phyloP scores from a whole-genome alignment of 2,888 invertebrate species.

The Drosophila fulvimacula region DNA sequence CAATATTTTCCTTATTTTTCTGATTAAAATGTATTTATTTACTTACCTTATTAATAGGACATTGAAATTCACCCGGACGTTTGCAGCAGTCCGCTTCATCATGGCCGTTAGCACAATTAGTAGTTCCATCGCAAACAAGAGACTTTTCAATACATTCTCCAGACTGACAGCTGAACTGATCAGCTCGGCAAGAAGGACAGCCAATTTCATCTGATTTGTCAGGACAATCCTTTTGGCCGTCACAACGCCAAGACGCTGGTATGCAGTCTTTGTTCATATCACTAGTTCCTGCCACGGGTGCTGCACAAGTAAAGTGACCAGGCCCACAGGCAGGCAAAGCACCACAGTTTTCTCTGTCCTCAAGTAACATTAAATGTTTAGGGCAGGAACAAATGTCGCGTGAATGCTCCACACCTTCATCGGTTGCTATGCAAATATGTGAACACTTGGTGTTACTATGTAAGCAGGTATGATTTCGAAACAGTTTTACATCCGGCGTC shows the following conservation, averaged over 20 bases:
- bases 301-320: constrained; percentile 90
- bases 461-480: constrained; percentile 88
- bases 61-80: constrained; percentile 88
- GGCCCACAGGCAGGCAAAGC: constrained; percentile 89
- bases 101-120: constrained; percentile 89
- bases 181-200: constrained; percentile 89
- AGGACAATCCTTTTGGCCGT: constrained; percentile 92
- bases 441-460: constrained; percentile 88
- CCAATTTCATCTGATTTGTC: constrained; percentile 93
- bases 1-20: not conserved
- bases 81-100: constrained; percentile 90
- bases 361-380: constrained; percentile 88
- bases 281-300: constrained; percentile 82
- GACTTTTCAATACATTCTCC: constrained; percentile 87
- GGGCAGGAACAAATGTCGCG: constrained; percentile 91
- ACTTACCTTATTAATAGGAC: constrained; percentile 88
- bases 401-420: constrained; percentile 86
- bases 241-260: constrained; percentile 89
- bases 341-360: constrained; percentile 88
- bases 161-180: constrained; percentile 88
- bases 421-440: constrained; percentile 88
- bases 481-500: constrained; percentile 83
- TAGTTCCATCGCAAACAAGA: constrained; percentile 87
- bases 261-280: constrained; percentile 88
- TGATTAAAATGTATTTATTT: not conserved